Evolutionary conservation across 2,888 invertebrate genomes (phyloP).

Genomic region (Cantharis flavilabris): DNA sequence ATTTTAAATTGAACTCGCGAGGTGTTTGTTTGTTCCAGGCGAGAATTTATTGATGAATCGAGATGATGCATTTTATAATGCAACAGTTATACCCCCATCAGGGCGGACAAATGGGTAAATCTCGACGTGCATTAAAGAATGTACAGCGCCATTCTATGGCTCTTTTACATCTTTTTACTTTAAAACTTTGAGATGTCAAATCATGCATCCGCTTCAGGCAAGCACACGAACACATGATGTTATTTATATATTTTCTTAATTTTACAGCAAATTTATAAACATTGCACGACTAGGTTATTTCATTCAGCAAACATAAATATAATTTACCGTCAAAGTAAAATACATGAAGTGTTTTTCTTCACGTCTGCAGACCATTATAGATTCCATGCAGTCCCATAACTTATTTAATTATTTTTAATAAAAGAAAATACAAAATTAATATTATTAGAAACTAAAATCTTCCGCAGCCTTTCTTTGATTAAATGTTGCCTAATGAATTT

Average conservation of each 20-base stretch:
- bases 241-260: not conserved
- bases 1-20: not conserved
- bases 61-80: not conserved
- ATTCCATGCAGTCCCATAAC: not conserved
- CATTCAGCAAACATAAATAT: not conserved
- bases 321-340: not conserved
- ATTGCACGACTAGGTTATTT: not conserved
- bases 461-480: not conserved
- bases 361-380: not conserved
- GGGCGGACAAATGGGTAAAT: not conserved
- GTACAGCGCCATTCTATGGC: not conserved
- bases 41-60: not conserved
- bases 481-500: not conserved
- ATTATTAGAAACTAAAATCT: not conserved
- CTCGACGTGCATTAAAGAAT: not conserved
- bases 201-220: not conserved
- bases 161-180: not conserved
- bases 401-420: not conserved
- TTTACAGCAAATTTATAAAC: not conserved
- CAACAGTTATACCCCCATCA: not conserved
- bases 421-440: not conserved
- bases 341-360: not conserved
- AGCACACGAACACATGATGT: not conserved
- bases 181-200: not conserved
- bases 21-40: not conserved